A percentile compares a stretch with the other conserved stretches of the same genome.
Conservation (phyloP, 2,113 vertebrate genomes). For the Onychorhynchus coronatus region DNA sequence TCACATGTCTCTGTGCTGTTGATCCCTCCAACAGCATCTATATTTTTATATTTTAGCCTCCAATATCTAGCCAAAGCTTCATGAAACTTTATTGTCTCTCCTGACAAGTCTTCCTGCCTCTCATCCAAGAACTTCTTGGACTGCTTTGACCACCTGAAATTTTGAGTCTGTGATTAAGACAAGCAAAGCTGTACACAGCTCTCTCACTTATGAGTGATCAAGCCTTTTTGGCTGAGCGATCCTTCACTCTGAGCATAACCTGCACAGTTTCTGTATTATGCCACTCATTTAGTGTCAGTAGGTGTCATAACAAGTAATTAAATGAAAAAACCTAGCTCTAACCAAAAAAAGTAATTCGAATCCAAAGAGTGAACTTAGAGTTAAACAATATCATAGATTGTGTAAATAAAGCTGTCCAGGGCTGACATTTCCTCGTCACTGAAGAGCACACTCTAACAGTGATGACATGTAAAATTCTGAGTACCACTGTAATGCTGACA, state of each 20-base stretch:
- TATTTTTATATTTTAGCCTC: neutral
- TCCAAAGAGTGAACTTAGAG: neutral
- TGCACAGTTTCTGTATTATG: neutral
- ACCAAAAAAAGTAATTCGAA: neutral
- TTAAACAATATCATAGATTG: neutral
- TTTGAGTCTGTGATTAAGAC: neutral
- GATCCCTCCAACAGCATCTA: neutral
- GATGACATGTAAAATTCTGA: neutral
- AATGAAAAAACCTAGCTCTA: neutral
- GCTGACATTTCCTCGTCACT: neutral
- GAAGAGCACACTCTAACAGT: accelerated
- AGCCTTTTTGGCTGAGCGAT: neutral
- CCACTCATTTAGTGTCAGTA: neutral
- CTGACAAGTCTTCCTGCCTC: neutral
- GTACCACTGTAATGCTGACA: neutral
- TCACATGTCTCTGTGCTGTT: neutral
- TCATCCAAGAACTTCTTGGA: neutral
- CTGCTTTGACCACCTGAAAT: neutral
- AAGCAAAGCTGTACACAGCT: neutral
- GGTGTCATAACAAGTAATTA: neutral
- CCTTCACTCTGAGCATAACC: neutral
- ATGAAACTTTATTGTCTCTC: neutral
- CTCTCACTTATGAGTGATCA: accelerated
- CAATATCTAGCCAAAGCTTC: neutral
- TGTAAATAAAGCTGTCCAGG: neutral